These are phyloP conservation scores for Astyanax mexicanus DNA, from an alignment of 2,797 vertebrate genomes.

Conservation along the genomic window DNA sequence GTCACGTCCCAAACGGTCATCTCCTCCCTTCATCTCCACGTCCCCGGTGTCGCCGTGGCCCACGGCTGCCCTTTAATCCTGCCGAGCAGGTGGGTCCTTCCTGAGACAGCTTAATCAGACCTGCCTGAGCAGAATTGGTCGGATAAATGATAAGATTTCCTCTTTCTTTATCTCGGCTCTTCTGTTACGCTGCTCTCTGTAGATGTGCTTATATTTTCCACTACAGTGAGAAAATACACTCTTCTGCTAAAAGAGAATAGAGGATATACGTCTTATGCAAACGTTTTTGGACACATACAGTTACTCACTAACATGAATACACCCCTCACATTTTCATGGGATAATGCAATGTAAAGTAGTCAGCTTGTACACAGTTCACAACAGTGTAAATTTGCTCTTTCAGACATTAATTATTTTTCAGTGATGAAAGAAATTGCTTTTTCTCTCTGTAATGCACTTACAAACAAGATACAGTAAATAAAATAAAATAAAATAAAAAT, in stretches of 20 bases:
- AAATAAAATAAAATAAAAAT: too few species aligned
- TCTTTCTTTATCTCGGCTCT: constrained; percentile 54
- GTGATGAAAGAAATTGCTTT: too few species aligned
- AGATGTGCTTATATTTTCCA: not conserved
- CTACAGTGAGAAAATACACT: not conserved
- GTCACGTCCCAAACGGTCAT: constrained; percentile 55
- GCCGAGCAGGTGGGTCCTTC: constrained; percentile 54
- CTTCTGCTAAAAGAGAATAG: not conserved
- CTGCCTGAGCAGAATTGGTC: constrained; percentile 50
- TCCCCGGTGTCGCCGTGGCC: constrained; percentile 38
- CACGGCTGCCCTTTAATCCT: constrained; percentile 57
- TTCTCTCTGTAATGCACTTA: too few species aligned
- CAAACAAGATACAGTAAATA: too few species aligned
- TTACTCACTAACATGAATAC: too few species aligned
- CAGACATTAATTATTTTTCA: too few species aligned
- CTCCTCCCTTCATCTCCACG: constrained; percentile 51
- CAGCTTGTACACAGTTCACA: too few species aligned
- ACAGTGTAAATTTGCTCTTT: too few species aligned
- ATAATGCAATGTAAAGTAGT: too few species aligned
- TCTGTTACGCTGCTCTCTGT: constrained; percentile 26
- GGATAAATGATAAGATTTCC: constrained; percentile 60
- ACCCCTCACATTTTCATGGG: too few species aligned
- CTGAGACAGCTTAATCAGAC: constrained; percentile 60
- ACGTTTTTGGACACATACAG: too few species aligned
- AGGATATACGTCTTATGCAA: too few species aligned